Evolutionary conservation across 2,113 vertebrate species (phyloP).

Genomic region (Rhipidura dahli): DNA sequence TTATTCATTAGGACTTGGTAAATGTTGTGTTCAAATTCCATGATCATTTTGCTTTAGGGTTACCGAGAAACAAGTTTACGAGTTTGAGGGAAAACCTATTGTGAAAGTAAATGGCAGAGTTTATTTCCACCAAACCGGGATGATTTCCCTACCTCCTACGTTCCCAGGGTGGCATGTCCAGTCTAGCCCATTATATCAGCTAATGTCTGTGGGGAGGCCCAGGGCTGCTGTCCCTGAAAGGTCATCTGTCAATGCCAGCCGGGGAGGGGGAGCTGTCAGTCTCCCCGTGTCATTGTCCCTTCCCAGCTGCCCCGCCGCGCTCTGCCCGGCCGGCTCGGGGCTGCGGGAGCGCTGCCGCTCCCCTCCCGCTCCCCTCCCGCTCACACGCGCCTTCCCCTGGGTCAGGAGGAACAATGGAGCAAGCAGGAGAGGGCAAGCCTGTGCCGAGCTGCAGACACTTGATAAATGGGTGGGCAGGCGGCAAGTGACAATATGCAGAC

Average conservation of each 20-base stretch:
- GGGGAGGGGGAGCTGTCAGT: conserved; percentile 59
- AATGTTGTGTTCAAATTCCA: conserved; percentile 67
- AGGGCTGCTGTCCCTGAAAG: conserved; percentile 59
- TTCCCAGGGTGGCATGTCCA: conserved; percentile 31
- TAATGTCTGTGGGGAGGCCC: conserved; percentile 43
- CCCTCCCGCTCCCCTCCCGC: conserved; percentile 72
- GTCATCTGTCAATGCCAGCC: conserved; percentile 68
- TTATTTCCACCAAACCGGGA: not conserved
- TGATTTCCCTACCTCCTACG: conserved; percentile 29
- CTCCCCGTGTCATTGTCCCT: conserved; percentile 20
- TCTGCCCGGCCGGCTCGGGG: not conserved
- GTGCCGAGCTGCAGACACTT: conserved; percentile 75
- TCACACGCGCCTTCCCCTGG: conserved; percentile 68
- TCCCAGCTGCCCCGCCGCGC: not conserved
- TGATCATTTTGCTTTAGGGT: conserved; percentile 63
- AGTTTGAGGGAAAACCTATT: conserved; percentile 52
- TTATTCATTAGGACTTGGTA: conserved; percentile 70
- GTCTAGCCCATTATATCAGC: conserved; percentile 48
- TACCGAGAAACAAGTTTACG: conserved; percentile 41
- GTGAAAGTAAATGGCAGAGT: conserved; percentile 11
- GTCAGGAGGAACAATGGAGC: conserved; percentile 87
- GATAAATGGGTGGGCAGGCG: conserved; percentile 87
- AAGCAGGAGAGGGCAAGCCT: conserved; percentile 77
- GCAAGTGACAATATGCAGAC: conserved; percentile 91
- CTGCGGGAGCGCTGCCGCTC: conserved; percentile 51